Base-by-base conservation (phyloP, 2,888 invertebrate species). In the Dolomedes plantarius region DNA sequence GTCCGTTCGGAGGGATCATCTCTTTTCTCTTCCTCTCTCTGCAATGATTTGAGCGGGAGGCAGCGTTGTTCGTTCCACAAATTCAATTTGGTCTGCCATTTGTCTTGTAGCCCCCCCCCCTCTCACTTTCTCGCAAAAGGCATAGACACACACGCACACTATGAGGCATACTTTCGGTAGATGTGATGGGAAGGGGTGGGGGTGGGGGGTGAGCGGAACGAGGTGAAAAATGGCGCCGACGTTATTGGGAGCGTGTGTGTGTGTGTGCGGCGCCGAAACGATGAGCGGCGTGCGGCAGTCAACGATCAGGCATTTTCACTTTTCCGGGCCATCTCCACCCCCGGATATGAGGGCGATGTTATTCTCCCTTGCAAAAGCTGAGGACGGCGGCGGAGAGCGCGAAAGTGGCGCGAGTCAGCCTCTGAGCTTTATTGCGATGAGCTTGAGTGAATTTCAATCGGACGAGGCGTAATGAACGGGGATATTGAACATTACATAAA, bases 11-110 rank as follows among this genome's bases (percentile, higher is more conserved):
- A 64, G 69, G 68, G 76, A 23, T 23, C 46, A 46, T 46, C 23
- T 23, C 19, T 56, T 16, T 16, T 56, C 23, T 72, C 29, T 62
- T 65, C 19, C 74, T 56, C 68, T 50, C 36, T 64, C 64, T 41
- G 80, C 80, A 80, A 87, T 80, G 80, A 80, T 80, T 87, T 87
- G 75, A 80, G 75, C 80, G 72, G 56, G 23, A 87, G 80, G 86
- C 86, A 81, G 86, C 86, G 80, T 76, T 81, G 77, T 81, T 76
- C 77, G 77, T 81, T 87, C 81, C 86, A 72, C 86, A 87, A 81
- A 87, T 87, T 81, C 81, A 87, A 81, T 87, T 87, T 81, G 81
- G 76, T 64, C 65, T 36, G 74, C 81, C 86, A 87, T 87, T 87
- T 87, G 77, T 87, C 86, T 87, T 87, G 86, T 86, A 74, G 80